phyloP scores from a whole-genome alignment of 2,888 invertebrate species.

The Gymnosoma rotundatum region DNA sequence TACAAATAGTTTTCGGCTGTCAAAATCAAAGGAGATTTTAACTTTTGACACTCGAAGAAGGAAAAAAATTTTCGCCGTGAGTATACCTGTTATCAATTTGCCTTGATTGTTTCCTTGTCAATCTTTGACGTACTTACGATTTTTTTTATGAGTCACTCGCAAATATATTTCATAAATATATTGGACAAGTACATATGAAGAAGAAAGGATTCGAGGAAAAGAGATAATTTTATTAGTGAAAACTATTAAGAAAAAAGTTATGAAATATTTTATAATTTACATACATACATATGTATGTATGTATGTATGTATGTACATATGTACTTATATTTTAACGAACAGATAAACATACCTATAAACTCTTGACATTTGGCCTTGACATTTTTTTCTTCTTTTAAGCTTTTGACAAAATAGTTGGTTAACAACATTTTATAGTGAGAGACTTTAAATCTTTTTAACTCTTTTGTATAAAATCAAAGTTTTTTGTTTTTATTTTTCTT shows the following conservation, averaged over 20 bases:
- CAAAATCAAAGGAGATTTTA: no score
- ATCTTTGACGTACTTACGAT: constrained; percentile 6
- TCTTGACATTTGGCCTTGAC: constrained; percentile 32
- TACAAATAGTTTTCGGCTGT: no score
- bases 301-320: no score
- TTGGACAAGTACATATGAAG: no score
- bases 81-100: no score
- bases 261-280: background rate
- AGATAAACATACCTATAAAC: background rate
- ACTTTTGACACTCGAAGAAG: no score
- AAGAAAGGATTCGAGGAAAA: no score
- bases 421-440: background rate
- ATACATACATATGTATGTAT: no score
- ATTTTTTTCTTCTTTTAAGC: constrained; percentile 1
- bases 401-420: constrained; percentile 5
- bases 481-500: background rate
- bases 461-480: background rate
- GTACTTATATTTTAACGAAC: background rate
- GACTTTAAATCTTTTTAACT: no score
- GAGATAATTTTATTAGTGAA: no score
- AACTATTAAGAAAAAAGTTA: no score
- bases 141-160: constrained; percentile 14
- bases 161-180: background rate
- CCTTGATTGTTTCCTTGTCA: background rate
- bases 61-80: no score